Base-by-base conservation (phyloP, 2,113 vertebrate species). In the Opisthocomus hoazin region DNA sequence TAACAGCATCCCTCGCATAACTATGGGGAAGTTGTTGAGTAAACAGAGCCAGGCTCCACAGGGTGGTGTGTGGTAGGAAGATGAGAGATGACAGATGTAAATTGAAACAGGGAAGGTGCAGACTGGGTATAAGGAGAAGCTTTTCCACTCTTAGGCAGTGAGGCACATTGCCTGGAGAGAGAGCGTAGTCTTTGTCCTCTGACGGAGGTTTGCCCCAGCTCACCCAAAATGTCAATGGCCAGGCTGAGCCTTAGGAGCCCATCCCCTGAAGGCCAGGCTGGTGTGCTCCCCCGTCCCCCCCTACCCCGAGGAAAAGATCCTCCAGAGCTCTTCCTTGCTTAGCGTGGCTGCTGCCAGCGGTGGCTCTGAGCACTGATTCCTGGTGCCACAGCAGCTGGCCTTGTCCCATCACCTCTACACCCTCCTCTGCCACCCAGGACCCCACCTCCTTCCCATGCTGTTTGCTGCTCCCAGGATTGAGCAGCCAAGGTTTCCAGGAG, bases 111-210 rank as follows among this genome's bases (percentile, higher is more conserved):
- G 48, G 20, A 26, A 22, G 48, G 37, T 0, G 0, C 48, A 39
- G 37, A 16, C 34, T 36, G 63, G 37, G n/a, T 41, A 3, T 15
- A 17, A 77, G 51, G 76, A 75, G 76, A 53, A 48, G 45, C 22
- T 54, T 65, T 70, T 58, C 15, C 26, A 37, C 26, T 53, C n/a
- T 48, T 16, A 30, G 51, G 13, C 4, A 6, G 11, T 41, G 57
- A 51, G 53, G 45, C 34, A 61, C 2, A 0, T 34, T 51, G 65
- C 39, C 36, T 6, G 9, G 37, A 41, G 70, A 53, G 32, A 23
- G 58, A 58, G 14, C 1, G 24, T 0, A 0, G 21, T 16, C 70
- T 60, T 45, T 2, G 0, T 34, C 63, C 76, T 77, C 1, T 1
- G 39, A 15, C 39, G 26, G 54, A 58, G n/a, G 23, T 76, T 58